phyloP scores from a whole-genome alignment of 2,797 vertebrate species.

The Hipposideros larvatus region DNA sequence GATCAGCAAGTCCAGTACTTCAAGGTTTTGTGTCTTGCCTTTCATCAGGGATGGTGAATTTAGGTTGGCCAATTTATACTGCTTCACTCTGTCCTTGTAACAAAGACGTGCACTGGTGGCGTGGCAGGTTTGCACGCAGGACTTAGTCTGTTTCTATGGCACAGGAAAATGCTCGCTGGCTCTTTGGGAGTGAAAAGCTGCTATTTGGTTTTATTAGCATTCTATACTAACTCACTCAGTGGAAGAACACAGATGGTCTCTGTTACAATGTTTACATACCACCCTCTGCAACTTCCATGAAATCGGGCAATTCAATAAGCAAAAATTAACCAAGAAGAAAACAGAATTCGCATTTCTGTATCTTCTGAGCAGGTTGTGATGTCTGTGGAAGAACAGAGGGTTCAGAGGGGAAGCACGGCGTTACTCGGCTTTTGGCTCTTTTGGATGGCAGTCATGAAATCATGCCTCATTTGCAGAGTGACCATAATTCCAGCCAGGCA shows the following conservation, averaged over 20 bases:
- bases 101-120: neutral
- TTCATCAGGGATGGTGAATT: neutral
- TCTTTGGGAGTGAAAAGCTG: neutral
- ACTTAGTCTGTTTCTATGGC: neutral
- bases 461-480: neutral
- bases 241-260: neutral
- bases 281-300: neutral
- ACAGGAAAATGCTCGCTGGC: neutral
- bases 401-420: neutral
- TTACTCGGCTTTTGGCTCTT: neutral
- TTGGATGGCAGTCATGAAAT: neutral
- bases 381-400: neutral
- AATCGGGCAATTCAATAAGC: neutral
- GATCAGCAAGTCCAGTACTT: neutral
- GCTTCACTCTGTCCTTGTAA: neutral
- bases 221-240: neutral
- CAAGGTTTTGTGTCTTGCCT: neutral
- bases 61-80: neutral
- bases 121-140: neutral
- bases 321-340: constrained; percentile 1
- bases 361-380: neutral
- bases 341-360: neutral
- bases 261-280: constrained; percentile 15
- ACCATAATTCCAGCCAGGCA: neutral
- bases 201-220: neutral